Base-by-base conservation (phyloP, 2,888 invertebrate genomes). In the Lithophane socia region DNA sequence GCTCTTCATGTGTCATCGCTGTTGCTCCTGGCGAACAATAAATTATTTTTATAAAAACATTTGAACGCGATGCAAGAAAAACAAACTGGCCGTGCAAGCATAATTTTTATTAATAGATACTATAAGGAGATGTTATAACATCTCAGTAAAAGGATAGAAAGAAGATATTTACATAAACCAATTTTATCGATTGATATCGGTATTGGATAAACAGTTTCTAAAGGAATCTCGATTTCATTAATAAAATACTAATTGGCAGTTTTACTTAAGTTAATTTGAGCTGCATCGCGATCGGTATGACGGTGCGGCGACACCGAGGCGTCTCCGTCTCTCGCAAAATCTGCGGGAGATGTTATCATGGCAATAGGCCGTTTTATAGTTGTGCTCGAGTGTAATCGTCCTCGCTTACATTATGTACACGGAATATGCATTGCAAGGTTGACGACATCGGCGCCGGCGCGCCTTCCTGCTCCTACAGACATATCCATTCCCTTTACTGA, bases 361-460 rank as follows among this genome's bases (percentile, higher is more conserved):
- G 85, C 86, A 85, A 88, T 85, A 85, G 84, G 80, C 75, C 79
- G 79, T 87, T 85, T 86, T 87, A 88, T 88, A 88, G 86, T 79
- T 82, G 80, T 86, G 75, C 76, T 73, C 61, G 77, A 80, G 80
- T 84, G 81, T 82, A 86, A 86, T 88, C 86, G 87, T 90, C 89
- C 89, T 90, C 88, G 87, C 81, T 85, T 87, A 82, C 83, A 87
- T 85, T 86, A 85, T 82, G 83, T 82, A 86, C 83, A 83, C 82
- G 87, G 90, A 91, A 90, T 92, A 88, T 88, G 86, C 86, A 88
- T 83, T 82, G 86, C 91, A 93, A 94, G 93, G 93, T 91, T 91
- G 93, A 89, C 92, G 90, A 90, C 93, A 90, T 91, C 86, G 91
- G 87, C 88, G 87, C 89, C 86, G 77, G 79, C 77, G 84, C 84